phyloP scores from a whole-genome alignment of 2,113 vertebrate species.

The Caranx ignobilis region DNA sequence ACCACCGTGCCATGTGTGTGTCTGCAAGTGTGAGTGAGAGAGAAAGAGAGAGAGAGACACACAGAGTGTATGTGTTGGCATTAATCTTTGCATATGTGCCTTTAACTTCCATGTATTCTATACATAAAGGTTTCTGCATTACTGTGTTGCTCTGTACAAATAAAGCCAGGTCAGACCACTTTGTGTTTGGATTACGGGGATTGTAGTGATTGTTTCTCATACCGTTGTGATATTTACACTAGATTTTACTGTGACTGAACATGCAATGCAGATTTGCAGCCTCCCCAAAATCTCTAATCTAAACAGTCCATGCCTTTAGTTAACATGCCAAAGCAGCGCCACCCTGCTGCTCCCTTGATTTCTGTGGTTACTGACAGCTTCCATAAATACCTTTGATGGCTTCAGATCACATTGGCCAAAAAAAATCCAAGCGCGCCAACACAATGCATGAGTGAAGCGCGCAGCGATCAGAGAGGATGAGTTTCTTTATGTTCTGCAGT shows the following conservation, averaged over 20 bases:
- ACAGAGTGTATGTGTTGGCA: slow-evolving; percentile 38
- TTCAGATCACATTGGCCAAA: slow-evolving; percentile 54
- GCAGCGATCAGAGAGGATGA: slow-evolving; percentile 31
- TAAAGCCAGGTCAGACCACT: slow-evolving; percentile 47
- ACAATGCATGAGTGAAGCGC: slow-evolving; percentile 29
- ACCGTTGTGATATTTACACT: slow-evolving; percentile 45
- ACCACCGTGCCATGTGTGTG: slow-evolving; percentile 77
- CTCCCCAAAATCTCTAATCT: slow-evolving; percentile 51
- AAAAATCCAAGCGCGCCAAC: slow-evolving; percentile 45
- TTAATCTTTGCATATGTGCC: slow-evolving; percentile 55
- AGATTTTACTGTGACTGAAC: slow-evolving; percentile 48
- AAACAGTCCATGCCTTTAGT: slow-evolving; percentile 61
- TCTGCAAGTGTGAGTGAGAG: slow-evolving; percentile 45
- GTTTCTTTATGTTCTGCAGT: slow-evolving; percentile 16
- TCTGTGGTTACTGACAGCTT: slow-evolving; percentile 59
- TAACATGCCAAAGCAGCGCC: slow-evolving; percentile 52
- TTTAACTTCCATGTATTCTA: slow-evolving; percentile 49
- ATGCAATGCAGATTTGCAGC: slow-evolving; percentile 38
- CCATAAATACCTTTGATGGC: slow-evolving; percentile 66
- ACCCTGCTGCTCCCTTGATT: slow-evolving; percentile 58
- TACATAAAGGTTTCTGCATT: slow-evolving; percentile 29
- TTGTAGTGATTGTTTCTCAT: slow-evolving; percentile 49
- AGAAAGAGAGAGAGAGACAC: slow-evolving; percentile 11
- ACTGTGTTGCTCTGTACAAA: slow-evolving; percentile 19
- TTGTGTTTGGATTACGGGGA: slow-evolving; percentile 54